Base-by-base conservation (phyloP, 2,888 invertebrate genomes). In the Polydrusus pterygomalis region DNA sequence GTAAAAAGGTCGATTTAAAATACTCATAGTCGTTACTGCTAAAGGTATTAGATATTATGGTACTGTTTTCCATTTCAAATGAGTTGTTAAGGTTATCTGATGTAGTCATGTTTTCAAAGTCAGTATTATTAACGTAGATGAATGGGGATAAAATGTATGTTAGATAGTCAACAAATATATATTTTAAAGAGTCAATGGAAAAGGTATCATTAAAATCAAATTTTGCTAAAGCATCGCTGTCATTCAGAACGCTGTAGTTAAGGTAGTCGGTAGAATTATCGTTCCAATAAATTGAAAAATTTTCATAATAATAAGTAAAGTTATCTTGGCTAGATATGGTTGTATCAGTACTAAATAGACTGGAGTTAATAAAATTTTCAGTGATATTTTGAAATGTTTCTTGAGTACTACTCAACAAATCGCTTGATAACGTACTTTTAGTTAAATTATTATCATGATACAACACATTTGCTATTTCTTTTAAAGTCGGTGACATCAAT, bases 161-260 rank as follows among this genome's bases (percentile, higher is more conserved):
- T 18, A 83, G 69, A 64, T 82, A 82, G 68, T 82, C 81, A 0
- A 80, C 71, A 70, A 83, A 80, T 7, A 70, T 17, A 9, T 79
- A 72, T 47, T 79, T 80, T 13, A 80, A 20, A 67, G 81, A 79
- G 13, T 74, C 76, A 30, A 78, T 60, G 62, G 63, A 51, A n/a
- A 69, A 43, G 1, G 56, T 58, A 43, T 67, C 60, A 63, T 47
- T 49, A 2, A 47, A 15, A 34, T 25, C 7, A 34, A 47, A 51
- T 51, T 5, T 30, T 9, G 49, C 15, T 13, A 56, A 10, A 67
- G 10, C n/a, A 58, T 56, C 34, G 13, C 54, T 56, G 1, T 34
- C 8, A 49, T 74, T 70, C 34, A 72, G 17, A 75, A 13, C 17
- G 54, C 70, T 77, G 34, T 60, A 1, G 47, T 70, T 60, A 5